Conservation (phyloP, 2,797 vertebrate genomes). For the Liasis olivaceus region DNA sequence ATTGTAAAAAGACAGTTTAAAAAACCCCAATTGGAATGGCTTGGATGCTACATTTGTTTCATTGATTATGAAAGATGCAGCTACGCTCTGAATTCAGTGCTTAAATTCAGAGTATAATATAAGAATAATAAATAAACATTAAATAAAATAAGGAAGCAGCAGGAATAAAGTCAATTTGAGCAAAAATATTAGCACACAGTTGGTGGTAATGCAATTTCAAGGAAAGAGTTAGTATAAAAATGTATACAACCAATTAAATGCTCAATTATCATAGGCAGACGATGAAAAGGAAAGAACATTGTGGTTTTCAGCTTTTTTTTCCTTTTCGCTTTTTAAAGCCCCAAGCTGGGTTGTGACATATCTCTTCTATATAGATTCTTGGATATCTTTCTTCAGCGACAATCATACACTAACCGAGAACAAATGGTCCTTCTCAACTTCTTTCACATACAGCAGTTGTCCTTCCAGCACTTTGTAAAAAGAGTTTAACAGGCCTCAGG, state of each 20-base stretch:
- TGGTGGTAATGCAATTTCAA: background rate
- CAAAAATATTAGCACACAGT: background rate
- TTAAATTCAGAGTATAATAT: background rate
- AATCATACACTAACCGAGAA: background rate
- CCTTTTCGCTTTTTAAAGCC: background rate
- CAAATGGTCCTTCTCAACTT: background rate
- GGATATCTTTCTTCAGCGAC: background rate
- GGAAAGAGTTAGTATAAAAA: background rate
- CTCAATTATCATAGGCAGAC: background rate
- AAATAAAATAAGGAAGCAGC: constrained; percentile 23
- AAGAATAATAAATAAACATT: constrained; percentile 5
- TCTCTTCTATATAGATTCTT: background rate
- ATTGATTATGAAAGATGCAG: background rate
- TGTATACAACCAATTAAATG: background rate
- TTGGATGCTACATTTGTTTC: background rate
- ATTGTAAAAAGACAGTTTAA: background rate
- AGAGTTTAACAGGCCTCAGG: background rate
- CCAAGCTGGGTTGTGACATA: background rate
- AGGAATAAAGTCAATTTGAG: constrained; percentile 9
- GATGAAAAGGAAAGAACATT: constrained; percentile 2
- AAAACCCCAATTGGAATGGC: background rate
- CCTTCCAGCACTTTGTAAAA: background rate
- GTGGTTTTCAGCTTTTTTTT: background rate
- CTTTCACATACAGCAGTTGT: background rate
- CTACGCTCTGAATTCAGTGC: background rate